phyloP scores from a whole-genome alignment of 2,888 invertebrate species.

The Idaea biselata region DNA sequence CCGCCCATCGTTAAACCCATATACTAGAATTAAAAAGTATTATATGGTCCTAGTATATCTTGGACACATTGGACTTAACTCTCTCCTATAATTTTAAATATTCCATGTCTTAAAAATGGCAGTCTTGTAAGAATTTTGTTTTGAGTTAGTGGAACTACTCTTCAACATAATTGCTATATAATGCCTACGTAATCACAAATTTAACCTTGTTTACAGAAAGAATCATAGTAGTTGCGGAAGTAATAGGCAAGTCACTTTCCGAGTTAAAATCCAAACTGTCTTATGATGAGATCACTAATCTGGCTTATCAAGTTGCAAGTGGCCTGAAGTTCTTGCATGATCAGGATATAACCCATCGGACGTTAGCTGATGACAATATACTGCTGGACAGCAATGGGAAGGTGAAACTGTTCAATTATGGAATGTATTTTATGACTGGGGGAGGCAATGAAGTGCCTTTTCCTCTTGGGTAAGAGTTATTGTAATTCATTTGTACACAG shows the following conservation, averaged over 20 bases:
- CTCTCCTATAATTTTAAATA: no score
- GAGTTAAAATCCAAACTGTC: conserved; percentile 70
- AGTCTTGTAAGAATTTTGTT: no score
- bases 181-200: no score
- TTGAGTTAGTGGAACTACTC: no score
- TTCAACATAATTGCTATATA: no score
- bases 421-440: conserved; percentile 95
- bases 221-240: conserved; percentile 91
- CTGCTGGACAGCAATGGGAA: conserved; percentile 85
- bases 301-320: conserved; percentile 86
- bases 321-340: conserved; percentile 87
- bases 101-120: no score
- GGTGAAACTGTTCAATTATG: conserved; percentile 95
- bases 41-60: no score
- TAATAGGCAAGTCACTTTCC: conserved; percentile 84
- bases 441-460: conserved; percentile 93
- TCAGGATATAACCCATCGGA: conserved; percentile 88
- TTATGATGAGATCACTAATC: conserved; percentile 78
- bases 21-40: no score
- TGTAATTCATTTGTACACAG: conserved; percentile 7
- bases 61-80: no score
- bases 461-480: conserved; percentile 86
- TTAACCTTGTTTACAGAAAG: conserved; percentile 80
- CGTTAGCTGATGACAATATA: conserved; percentile 91
- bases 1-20: background rate